These are phyloP conservation scores for Melinaea menophilus DNA, from an alignment of 2,888 invertebrate species.

Conservation along the genomic window DNA sequence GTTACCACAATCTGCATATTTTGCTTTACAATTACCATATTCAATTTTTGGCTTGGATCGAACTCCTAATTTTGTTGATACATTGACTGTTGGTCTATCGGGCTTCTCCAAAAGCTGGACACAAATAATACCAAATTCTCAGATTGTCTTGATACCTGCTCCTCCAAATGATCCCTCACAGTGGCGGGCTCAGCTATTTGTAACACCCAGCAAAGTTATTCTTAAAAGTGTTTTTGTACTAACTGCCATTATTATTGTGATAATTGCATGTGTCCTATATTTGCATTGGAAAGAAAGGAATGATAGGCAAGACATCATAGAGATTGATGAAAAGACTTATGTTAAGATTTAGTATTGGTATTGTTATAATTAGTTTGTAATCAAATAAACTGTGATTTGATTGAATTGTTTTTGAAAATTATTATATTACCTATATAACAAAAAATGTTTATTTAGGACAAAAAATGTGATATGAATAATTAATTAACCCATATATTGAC, in stretches of 20 bases:
- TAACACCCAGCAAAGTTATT: slow-evolving; percentile 95
- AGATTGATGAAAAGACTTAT: slow-evolving; percentile 70
- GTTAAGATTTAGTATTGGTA: slow-evolving; percentile 52
- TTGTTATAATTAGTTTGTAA: slow-evolving; percentile 8
- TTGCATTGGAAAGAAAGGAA: slow-evolving; percentile 92
- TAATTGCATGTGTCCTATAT: slow-evolving; percentile 89
- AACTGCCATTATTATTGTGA: slow-evolving; percentile 89
- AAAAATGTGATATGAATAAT: neutral
- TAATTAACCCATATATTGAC: neutral
- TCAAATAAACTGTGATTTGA: slow-evolving; percentile 16
- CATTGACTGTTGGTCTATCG: slow-evolving; percentile 87
- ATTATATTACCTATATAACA: too few species aligned
- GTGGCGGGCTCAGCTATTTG: slow-evolving; percentile 95
- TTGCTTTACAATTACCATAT: slow-evolving; percentile 95
- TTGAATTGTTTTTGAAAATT: too few species aligned
- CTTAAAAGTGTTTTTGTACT: slow-evolving; percentile 93
- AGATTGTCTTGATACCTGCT: slow-evolving; percentile 95
- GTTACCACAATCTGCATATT: slow-evolving; percentile 93
- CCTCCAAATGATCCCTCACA: slow-evolving; percentile 85
- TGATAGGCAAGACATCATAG: slow-evolving; percentile 69
- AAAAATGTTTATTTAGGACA: too few species aligned
- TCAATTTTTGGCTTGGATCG: slow-evolving; percentile 98
- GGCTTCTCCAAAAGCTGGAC: slow-evolving; percentile 86
- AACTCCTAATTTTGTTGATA: slow-evolving; percentile 98
- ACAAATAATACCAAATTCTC: slow-evolving; percentile 98